Conservation (phyloP, 2,797 vertebrate species). For the Propithecus deckenii region DNA sequence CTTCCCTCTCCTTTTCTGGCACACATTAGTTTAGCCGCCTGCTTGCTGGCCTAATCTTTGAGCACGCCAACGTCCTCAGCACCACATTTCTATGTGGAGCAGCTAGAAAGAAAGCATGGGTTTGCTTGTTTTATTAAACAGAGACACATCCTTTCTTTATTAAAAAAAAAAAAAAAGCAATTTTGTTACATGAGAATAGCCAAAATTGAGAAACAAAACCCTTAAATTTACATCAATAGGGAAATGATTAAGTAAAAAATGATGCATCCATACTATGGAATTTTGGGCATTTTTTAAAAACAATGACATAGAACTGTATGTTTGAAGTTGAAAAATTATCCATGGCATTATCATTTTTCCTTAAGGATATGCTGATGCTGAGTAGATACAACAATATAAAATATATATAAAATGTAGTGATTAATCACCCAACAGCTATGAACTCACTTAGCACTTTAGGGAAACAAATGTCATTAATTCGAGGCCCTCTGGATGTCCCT, state of each 20-base stretch:
- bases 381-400: background rate
- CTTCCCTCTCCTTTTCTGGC: background rate
- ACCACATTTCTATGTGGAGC: background rate
- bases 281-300: background rate
- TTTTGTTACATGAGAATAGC: background rate
- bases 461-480: background rate
- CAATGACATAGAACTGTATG: background rate
- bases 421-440: background rate
- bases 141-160: background rate
- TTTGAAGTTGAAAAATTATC: background rate
- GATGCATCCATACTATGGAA: background rate
- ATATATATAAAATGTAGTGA: background rate
- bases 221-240: background rate
- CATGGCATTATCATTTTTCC: background rate
- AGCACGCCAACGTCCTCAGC: background rate
- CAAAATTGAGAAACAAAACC: background rate
- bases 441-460: background rate
- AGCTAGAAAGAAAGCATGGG: background rate
- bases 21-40: too few species aligned
- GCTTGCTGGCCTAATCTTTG: background rate
- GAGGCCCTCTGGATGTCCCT: background rate
- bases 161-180: background rate
- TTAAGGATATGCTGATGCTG: background rate
- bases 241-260: background rate
- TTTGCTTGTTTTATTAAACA: background rate